A percentile compares a stretch with the other conserved stretches of the same genome.
These are phyloP conservation scores for Crocuta crocuta DNA, from an alignment of 2,113 vertebrate species.

Conservation along the genomic window DNA sequence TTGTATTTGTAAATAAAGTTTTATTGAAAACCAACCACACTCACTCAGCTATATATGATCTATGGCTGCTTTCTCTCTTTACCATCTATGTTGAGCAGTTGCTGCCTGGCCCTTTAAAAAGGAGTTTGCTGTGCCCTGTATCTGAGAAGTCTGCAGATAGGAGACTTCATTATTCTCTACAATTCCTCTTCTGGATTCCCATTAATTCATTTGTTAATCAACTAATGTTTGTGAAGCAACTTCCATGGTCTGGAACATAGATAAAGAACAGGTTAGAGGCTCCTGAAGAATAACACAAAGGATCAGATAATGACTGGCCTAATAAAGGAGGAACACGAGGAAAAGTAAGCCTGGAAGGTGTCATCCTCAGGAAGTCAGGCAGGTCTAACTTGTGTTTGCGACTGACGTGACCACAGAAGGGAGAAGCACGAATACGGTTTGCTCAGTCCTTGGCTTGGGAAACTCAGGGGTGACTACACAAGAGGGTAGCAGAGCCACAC, in stretches of 20 bases:
- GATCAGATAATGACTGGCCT: not conserved
- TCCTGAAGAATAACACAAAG: not conserved
- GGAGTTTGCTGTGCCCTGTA: not conserved
- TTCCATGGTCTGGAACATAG: not conserved
- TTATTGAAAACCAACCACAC: not conserved
- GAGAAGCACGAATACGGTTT: not conserved
- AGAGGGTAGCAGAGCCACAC: not conserved
- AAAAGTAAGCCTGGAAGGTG: not conserved
- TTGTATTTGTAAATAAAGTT: constrained; percentile 43
- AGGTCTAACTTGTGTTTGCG: not conserved
- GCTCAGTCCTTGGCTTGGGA: not conserved
- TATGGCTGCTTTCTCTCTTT: not conserved
- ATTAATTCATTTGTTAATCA: not conserved
- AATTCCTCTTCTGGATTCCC: not conserved
- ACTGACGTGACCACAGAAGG: not conserved
- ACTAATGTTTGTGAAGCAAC: not conserved
- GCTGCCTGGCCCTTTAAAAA: not conserved
- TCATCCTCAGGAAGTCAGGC: too few species aligned
- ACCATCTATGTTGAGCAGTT: not conserved
- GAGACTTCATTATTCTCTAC: not conserved
- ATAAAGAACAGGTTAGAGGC: not conserved
- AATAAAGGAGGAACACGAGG: not conserved
- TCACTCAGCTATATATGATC: not conserved
- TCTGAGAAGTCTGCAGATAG: not conserved
- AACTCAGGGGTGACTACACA: not conserved